These are phyloP conservation scores for Perca schrenkii DNA, from an alignment of 2,113 vertebrate genomes.

Conservation along the genomic window DNA sequence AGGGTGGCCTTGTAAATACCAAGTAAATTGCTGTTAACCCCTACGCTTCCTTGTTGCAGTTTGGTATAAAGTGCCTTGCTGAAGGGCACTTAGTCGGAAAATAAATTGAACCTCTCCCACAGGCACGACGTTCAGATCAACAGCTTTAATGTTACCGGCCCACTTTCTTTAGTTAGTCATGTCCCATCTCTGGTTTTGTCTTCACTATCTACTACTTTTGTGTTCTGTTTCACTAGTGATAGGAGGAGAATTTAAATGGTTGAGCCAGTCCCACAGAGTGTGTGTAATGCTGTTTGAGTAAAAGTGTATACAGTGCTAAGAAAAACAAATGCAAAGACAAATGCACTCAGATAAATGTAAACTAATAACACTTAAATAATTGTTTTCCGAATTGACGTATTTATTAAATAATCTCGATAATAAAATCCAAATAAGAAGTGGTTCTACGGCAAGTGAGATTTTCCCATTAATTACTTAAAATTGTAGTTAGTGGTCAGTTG, in stretches of 20 bases:
- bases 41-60: background rate
- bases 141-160: background rate
- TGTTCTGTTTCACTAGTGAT: background rate
- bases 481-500: no score
- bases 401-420: no score
- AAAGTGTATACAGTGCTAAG: background rate
- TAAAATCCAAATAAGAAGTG: no score
- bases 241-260: background rate
- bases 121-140: background rate
- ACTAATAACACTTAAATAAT: no score
- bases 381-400: no score
- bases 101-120: background rate
- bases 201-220: background rate
- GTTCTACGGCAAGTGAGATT: no score
- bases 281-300: background rate
- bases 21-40: background rate
- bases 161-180: background rate
- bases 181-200: background rate
- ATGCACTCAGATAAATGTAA: no score
- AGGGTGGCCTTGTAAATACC: background rate
- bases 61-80: background rate
- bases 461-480: no score
- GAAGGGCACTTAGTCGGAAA: constrained; percentile 15
- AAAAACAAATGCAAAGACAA: background rate
- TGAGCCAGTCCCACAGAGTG: background rate